Evolutionary conservation across 2,113 vertebrate species (phyloP), one percentile per base, ranked within the genome.

Genomic region (Accipiter virgatus): DNA sequence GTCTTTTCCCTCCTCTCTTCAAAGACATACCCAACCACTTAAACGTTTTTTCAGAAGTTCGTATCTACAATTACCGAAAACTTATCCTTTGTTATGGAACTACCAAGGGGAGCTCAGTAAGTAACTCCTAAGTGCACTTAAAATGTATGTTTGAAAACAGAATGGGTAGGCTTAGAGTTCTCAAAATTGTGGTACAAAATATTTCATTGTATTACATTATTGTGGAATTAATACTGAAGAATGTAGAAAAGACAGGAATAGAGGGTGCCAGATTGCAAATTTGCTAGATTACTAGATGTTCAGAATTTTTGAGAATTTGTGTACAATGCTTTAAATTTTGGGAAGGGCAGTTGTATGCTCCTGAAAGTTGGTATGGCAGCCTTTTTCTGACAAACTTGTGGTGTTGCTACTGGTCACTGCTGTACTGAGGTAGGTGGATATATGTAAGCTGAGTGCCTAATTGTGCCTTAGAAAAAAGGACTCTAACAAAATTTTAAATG

Each of bases 31-130:
- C 99, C 42, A 98, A 98, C 62, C 99, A 99, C 96, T 97, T 99
- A 95, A 99, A 98, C 96, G 72, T 99, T 92, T 99, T 99, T 97
- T 99, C 99, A 40, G 99, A 99, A 97, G 99, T 99, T 94, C 98
- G 99, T 75, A 97, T 99, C 90, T 99, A 99, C 97, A 99, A 99
- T 97, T 99, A 99, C 93, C 98, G 99, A 67, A 99, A 99, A 95
- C 98, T 99, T 97, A 99, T 99, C 93, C 98, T 99, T 95, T 99
- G 99, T 96, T 99, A 99, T 0, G 99, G 99, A 95, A 98, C 98
- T 96, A 99, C 99, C 81, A 99, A 99, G 96, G 99, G 99, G 89
- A 99, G 99, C 98, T 99, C 99, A 56, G 99, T 99, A 97, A 98
- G 98, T 97, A 87, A 84, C 68, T 94, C 55, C 42, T 66, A 50